These are phyloP conservation scores for Tillus elongatus DNA, from an alignment of 2,888 invertebrate genomes.

Conservation along the genomic window DNA sequence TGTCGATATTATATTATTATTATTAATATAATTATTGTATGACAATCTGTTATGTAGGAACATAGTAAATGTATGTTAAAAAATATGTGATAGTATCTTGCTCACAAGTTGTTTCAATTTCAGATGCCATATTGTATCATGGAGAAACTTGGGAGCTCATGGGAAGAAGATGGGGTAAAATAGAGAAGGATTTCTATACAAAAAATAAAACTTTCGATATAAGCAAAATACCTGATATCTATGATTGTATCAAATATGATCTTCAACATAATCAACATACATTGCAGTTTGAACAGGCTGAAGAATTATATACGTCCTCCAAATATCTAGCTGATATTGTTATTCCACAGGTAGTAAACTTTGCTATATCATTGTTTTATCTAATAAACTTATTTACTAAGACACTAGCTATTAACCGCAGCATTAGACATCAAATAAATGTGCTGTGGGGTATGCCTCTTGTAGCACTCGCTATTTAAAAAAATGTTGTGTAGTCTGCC, in stretches of 20 bases:
- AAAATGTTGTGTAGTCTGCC: too few relatives aligned
- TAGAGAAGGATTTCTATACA: conserved; percentile 94
- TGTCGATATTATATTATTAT: too few relatives aligned
- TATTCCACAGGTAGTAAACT: conserved; percentile 95
- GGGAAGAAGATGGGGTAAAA: conserved; percentile 95
- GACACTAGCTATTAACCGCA: not conserved
- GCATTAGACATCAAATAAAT: too few relatives aligned
- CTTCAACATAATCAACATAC: conserved; percentile 96
- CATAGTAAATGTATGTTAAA: too few relatives aligned
- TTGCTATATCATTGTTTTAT: too few relatives aligned
- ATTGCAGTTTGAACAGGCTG: conserved; percentile 83
- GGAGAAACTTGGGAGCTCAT: conserved; percentile 99
- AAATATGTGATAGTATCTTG: too few relatives aligned
- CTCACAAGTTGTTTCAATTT: too few relatives aligned
- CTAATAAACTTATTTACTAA: not conserved
- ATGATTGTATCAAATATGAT: conserved; percentile 99
- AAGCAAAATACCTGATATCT: conserved; percentile 98
- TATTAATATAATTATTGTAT: too few relatives aligned
- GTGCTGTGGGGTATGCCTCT: too few relatives aligned
- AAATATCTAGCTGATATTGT: conserved; percentile 98
- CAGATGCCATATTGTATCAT: conserved; percentile 89
- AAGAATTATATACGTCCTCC: conserved; percentile 88
- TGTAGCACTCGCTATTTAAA: too few relatives aligned
- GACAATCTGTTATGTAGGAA: too few relatives aligned
- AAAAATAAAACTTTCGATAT: conserved; percentile 92